phyloP scores from a whole-genome alignment of 53 echinoderm and acorn worm genomes.

The Patiria pectinifera region DNA sequence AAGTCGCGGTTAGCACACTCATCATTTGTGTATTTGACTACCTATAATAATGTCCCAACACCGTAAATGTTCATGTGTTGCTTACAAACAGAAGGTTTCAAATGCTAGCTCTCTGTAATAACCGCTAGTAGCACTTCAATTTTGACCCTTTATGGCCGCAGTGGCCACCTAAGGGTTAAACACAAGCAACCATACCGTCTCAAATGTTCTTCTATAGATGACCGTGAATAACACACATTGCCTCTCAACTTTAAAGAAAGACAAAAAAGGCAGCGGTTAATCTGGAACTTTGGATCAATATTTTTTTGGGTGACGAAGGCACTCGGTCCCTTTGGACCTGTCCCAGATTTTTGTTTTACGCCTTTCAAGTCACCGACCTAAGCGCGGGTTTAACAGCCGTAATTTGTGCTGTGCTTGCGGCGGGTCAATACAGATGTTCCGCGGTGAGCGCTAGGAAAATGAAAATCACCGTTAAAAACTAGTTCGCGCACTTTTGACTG shows the following conservation, averaged over 20 bases:
- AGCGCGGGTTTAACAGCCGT: neutral
- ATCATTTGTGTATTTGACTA: no score
- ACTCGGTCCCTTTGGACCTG: neutral
- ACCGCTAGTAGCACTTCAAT: no score
- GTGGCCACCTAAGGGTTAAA: no score
- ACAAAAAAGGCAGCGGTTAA: neutral
- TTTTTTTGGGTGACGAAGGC: neutral
- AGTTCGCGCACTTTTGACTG: neutral
- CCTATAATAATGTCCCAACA: no score
- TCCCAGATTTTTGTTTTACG: neutral
- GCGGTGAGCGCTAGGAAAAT: neutral
- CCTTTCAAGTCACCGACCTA: neutral
- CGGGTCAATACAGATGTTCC: constrained; percentile 40
- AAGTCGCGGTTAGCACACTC: no score
- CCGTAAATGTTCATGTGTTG: no score
- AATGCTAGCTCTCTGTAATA: no score
- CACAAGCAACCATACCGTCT: no score
- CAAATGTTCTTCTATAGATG: neutral
- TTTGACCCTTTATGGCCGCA: no score
- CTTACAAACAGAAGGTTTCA: no score
- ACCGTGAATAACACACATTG: neutral
- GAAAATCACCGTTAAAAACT: neutral
- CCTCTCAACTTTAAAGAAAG: neutral
- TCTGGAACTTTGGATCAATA: neutral
- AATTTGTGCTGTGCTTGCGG: constrained; percentile 11